These are phyloP conservation scores for Forpus xanthops DNA, from an alignment of 2,797 vertebrate species.

Conservation along the genomic window DNA sequence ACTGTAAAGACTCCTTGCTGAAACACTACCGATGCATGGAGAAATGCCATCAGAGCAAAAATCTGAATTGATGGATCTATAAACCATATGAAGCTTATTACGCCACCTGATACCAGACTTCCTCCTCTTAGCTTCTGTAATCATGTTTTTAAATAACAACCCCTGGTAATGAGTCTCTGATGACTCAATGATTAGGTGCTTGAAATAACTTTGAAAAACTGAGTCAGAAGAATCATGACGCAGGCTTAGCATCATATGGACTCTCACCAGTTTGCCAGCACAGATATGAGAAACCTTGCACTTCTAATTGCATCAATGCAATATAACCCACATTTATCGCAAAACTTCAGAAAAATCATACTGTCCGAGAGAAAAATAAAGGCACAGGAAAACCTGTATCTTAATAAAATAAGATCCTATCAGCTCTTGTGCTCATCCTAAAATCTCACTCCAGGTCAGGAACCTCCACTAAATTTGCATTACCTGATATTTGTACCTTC, in stretches of 20 bases:
- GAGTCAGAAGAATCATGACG: conserved; percentile 57
- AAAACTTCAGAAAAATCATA: not conserved
- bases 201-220: conserved; percentile 69
- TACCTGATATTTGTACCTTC: not conserved
- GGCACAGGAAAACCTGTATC: not conserved
- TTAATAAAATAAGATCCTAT: not conserved
- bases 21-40: not conserved
- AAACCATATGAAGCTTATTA: not conserved
- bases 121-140: conserved; percentile 27
- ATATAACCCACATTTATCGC: not conserved
- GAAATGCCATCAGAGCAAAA: not conserved
- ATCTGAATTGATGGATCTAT: not conserved
- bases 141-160: conserved; percentile 29
- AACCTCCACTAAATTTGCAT: not conserved
- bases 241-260: not conserved
- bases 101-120: not conserved
- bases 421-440: not conserved
- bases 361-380: not conserved
- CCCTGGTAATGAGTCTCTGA: conserved; percentile 22
- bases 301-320: not conserved
- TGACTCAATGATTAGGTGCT: conserved; percentile 48
- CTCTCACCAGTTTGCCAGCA: not conserved
- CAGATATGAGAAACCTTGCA: not conserved
- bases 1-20: not conserved
- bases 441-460: not conserved